Conservation (phyloP, 2,113 vertebrate genomes). For the Tachycineta bicolor region DNA sequence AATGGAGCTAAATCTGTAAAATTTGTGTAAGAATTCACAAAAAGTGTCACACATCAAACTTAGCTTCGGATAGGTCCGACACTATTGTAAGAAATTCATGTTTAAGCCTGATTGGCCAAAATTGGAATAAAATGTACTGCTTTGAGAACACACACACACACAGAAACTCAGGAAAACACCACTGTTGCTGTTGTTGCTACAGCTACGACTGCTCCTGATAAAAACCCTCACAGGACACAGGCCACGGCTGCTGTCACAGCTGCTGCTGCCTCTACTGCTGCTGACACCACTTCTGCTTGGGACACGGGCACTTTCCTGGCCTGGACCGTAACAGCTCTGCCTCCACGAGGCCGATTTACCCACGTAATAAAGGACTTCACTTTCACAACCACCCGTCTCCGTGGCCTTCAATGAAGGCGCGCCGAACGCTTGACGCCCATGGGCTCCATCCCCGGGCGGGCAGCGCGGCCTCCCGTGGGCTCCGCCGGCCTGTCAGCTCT, state of each 20-base stretch:
- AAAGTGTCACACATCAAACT: neutral
- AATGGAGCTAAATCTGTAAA: neutral
- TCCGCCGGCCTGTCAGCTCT: neutral
- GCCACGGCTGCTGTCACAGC: neutral
- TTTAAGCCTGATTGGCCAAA: neutral
- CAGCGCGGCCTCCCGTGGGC: fast-evolving
- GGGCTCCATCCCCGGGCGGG: neutral
- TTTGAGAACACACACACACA: neutral
- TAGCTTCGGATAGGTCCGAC: neutral
- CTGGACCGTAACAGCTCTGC: neutral
- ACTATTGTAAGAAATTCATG: neutral
- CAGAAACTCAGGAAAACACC: neutral
- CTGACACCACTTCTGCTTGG: neutral
- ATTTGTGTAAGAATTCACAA: neutral
- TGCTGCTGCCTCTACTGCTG: too few species aligned
- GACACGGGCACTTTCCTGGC: neutral
- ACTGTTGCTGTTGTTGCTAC: neutral
- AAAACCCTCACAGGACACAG: neutral
- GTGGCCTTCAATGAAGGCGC: neutral
- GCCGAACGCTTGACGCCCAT: neutral
- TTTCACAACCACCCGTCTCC: neutral
- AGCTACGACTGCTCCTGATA: neutral
- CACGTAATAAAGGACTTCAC: neutral
- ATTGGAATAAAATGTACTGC: neutral
- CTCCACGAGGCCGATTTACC: neutral